A percentile compares a stretch with the other conserved stretches of the same genome.
Evolutionary conservation across 2,797 vertebrate genomes (phyloP).

Genomic region (Notamacropus eugenii): DNA sequence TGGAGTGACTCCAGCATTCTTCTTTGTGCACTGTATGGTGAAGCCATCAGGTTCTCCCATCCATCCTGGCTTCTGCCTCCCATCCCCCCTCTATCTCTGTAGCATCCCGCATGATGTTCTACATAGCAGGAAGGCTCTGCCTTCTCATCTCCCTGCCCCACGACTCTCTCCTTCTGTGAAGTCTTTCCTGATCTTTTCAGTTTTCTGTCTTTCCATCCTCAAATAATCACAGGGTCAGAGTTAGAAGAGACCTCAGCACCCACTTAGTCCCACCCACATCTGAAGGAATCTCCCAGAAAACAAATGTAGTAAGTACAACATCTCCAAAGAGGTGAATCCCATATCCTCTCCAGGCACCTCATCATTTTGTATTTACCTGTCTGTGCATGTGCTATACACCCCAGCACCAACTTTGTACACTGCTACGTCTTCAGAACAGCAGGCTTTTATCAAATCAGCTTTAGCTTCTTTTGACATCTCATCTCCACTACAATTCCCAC

Average conservation of each 20-base stretch:
- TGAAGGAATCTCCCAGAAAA: not conserved
- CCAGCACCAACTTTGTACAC: not conserved
- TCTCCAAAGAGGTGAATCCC: not conserved
- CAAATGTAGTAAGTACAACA: not conserved
- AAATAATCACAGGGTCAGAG: not conserved
- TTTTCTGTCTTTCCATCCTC: not conserved
- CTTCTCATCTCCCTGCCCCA: too few relatives aligned
- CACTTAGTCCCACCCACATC: not conserved
- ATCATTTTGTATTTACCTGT: not conserved
- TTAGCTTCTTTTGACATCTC: not conserved
- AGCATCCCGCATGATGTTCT: not conserved
- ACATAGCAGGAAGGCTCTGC: too few relatives aligned
- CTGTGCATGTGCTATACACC: not conserved
- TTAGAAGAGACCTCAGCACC: not conserved
- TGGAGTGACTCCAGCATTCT: not conserved
- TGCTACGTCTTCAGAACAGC: not conserved
- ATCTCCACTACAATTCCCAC: not conserved
- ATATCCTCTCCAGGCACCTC: not conserved
- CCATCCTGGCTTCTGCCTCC: not conserved
- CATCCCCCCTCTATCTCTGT: not conserved
- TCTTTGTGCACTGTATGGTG: too few relatives aligned
- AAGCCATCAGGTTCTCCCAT: too few relatives aligned
- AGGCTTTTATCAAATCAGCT: not conserved
- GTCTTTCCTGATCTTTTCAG: not conserved
- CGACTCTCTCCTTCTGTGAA: not conserved